These are phyloP conservation scores for Mesocricetus auratus DNA, from an alignment of 2,113 vertebrate genomes.

Conservation along the genomic window DNA sequence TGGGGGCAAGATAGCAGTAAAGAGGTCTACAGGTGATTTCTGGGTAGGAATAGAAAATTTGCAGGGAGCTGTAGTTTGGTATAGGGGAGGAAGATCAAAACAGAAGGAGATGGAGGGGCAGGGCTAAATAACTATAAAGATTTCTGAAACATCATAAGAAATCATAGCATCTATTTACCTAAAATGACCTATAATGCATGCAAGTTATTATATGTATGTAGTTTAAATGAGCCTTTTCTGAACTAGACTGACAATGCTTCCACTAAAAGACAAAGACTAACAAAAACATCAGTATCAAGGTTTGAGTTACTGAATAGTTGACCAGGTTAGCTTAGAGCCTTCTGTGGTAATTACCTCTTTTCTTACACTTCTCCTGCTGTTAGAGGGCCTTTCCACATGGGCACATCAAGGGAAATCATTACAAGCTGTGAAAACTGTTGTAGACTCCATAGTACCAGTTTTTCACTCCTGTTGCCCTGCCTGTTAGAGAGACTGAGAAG, in stretches of 20 bases:
- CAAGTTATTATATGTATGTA: neutral
- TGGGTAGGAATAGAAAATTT: neutral
- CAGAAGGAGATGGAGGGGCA: neutral
- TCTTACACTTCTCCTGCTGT: neutral
- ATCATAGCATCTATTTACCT: neutral
- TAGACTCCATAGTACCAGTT: neutral
- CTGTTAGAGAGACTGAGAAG: neutral
- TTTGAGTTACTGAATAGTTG: neutral
- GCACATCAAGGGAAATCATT: neutral
- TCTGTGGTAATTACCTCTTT: neutral
- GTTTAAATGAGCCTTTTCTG: neutral
- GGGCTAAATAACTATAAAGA: neutral
- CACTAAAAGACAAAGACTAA: neutral
- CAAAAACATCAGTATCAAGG: neutral
- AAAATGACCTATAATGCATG: neutral
- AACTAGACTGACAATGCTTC: neutral
- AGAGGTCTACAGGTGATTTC: neutral
- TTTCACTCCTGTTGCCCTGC: neutral
- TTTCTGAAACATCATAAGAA: neutral
- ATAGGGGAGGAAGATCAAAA: neutral
- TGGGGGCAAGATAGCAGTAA: neutral
- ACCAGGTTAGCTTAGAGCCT: neutral
- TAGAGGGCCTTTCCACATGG: neutral
- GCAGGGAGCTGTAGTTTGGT: neutral
- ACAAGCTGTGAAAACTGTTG: neutral